Evolutionary conservation across 2,113 vertebrate genomes (phyloP), one percentile per base, ranked within the genome.

Genomic region (Misgurnus anguillicaudatus): DNA sequence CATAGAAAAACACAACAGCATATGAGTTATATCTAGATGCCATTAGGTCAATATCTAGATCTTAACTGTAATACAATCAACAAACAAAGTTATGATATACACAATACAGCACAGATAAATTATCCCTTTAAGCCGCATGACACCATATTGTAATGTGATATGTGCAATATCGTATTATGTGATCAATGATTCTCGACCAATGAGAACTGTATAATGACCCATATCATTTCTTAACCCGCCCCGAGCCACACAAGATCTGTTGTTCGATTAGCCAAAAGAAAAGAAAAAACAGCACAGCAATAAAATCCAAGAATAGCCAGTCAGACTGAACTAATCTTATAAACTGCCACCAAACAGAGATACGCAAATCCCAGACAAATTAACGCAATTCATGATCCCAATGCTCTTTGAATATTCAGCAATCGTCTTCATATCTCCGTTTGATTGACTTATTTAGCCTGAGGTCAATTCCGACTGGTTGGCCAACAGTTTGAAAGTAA

Each of bases 81-180:
- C 13, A 58, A 6, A 41, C 70, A 41, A 60, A 1, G n/a, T 60
- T 42, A 42, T 4, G 5, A 16, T 16, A 42, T 4, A 31, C 24
- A 42, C 9, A 5, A 42, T 42, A 51, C 48, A 51, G 48, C 14
- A 5, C 31, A 71, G 10, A 71, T 42, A 24, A 42, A 9, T 13
- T 36, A 9, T 4, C 53, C 5, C n/a, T 73, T 42, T 42, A 41
- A 41, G 19, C 9, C 14, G n/a, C 36, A 19, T 8, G 19, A 2
- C 19, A 55, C 31, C 48, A 19, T 71, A 17, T 11, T 38, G 47
- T 55, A 41, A 58, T 39, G 9, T 9, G 11, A 73, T 73, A 73
- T 73, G 53, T 42, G 21, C n/a, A 58, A 60, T 60, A 73, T 73
- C n/a, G 5, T 58, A 41, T 73, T 58, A 73, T 41, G 11, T 14